Evolutionary conservation across 2,113 vertebrate species (phyloP), one percentile per base, ranked within the genome.

Genomic region (Panthera tigris): DNA sequence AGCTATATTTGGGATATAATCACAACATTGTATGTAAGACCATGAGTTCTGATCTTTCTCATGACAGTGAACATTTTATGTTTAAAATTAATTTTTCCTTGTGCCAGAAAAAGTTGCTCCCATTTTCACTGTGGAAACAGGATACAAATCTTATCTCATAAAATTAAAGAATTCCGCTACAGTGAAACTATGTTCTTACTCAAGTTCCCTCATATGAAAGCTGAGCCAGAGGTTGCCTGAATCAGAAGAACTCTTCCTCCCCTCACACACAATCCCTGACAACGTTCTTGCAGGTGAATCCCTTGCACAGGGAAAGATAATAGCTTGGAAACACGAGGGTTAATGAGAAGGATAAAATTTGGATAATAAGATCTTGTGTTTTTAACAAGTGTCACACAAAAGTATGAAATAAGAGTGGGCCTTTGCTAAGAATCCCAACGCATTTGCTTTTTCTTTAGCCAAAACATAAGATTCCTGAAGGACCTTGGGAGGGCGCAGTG

Each of bases 11-110:
- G 21, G 13, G 36, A 18, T 69, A 25, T 45, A 63, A 33, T 57
- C 65, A 11, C 57, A 73, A 92, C 21, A 81, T 41, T 36, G 16
- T 25, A 87, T 2, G 3, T 19, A 81, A 78, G 39, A 33, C 27
- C n/a, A 66, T 93, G 85, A 18, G 45, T 92, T 95, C 84, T 79
- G 21, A 63, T 27, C 25, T 94, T 95, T 81, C 57, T 41, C 36
- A 50, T 36, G 45, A 15, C 65, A 82, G 33, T 41, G 45, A 29
- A 65, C 13, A 48, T 48, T 84, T 89, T 45, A 80, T 15, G 48
- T 36, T 74, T 94, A 84, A 91, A 57, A 50, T 66, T 82, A 52
- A 16, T 16, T 33, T 89, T 73, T 69, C 68, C 68, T 48, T 82
- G 21, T 33, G 36, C 61, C 39, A 57, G 31, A 33, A 55, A 73